Evolutionary conservation across 35 echinoderm and acorn worm genomes (phyloP).

Genomic region (Stichopus chloronotus): DNA sequence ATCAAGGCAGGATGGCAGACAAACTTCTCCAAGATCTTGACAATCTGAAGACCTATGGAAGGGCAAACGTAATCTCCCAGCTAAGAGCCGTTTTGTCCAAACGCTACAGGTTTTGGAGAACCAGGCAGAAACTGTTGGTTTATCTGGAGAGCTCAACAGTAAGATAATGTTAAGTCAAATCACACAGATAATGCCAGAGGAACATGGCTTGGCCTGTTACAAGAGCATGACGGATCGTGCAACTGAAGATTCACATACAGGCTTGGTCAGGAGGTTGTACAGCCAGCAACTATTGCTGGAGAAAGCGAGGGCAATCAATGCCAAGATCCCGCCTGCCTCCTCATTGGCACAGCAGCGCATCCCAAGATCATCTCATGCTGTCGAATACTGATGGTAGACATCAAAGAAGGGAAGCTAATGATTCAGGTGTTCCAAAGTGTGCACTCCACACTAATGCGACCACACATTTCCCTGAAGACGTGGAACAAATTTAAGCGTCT

Average conservation of each 20-base stretch:
- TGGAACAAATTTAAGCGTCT: constrained; percentile 76
- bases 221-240: no score
- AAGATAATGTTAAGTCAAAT: no score
- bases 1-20: constrained; percentile 67
- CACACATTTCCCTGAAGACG: constrained; percentile 66
- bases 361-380: constrained; percentile 70
- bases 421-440: constrained; percentile 54
- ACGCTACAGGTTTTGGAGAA: constrained; percentile 68
- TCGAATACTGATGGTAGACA: background rate
- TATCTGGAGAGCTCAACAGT: constrained; percentile 47
- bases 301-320: constrained; percentile 53
- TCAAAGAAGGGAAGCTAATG: background rate
- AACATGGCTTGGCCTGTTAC: no score
- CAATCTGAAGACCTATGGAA: constrained; percentile 69
- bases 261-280: constrained; percentile 62
- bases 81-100: constrained; percentile 64
- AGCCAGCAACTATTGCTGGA: constrained; percentile 59
- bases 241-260: constrained; percentile 48
- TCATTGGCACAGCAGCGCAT: background rate
- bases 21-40: constrained; percentile 69
- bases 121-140: constrained; percentile 64
- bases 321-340: background rate
- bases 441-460: constrained; percentile 50
- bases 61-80: constrained; percentile 48
- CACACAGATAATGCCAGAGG: no score